Evolutionary conservation across 2,797 vertebrate species (phyloP).

Genomic region (Buphagus erythrorhynchus): DNA sequence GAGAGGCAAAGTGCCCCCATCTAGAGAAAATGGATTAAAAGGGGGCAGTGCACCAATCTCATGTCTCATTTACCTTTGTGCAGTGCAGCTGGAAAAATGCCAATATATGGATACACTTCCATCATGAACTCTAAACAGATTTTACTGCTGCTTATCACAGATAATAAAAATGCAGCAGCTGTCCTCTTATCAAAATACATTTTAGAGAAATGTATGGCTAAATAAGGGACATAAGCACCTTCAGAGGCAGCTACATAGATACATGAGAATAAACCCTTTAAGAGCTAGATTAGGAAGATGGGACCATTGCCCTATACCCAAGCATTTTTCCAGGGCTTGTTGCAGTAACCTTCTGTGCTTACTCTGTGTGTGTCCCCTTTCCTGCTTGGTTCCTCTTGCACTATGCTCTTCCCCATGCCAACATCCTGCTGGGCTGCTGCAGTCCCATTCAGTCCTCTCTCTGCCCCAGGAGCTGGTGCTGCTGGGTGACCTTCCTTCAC

Average conservation of each 20-base stretch:
- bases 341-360: not conserved
- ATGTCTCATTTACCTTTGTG: constrained; percentile 18
- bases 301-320: not conserved
- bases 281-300: not conserved
- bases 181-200: not conserved
- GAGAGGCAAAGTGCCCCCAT: not conserved
- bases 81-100: constrained; percentile 24
- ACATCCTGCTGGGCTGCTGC: not conserved
- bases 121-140: not conserved
- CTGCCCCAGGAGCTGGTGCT: not conserved
- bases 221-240: not conserved
- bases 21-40: constrained; percentile 26
- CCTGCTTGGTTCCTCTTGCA: not conserved
- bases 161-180: constrained; percentile 22
- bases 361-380: not conserved
- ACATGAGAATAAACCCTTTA: not conserved
- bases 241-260: not conserved
- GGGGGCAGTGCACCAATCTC: not conserved
- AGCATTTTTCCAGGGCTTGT: not conserved
- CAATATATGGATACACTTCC: not conserved
- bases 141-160: not conserved
- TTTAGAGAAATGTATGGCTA: not conserved
- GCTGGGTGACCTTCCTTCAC: not conserved
- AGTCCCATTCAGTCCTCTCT: not conserved
- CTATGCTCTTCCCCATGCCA: not conserved